Evolutionary conservation across 2,113 vertebrate genomes (phyloP), one percentile per base, ranked within the genome.

Genomic region (Chroicocephalus ridibundus): DNA sequence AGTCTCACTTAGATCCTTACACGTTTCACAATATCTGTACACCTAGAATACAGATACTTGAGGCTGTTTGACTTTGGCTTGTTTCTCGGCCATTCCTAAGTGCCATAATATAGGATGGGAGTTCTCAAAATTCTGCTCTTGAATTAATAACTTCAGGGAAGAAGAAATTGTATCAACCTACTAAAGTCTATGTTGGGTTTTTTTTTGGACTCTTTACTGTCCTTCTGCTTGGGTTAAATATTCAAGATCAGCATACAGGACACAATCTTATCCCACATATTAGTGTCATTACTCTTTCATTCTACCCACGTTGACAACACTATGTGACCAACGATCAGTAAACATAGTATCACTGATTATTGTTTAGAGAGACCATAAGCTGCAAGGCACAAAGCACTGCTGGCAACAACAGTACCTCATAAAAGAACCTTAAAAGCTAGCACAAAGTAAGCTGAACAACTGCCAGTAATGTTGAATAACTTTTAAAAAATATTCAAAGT

Each of bases 251-350:
- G 25, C 21, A 80, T 15, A 34, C 80, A 72, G 21, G 40, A 4
- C 3, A 13, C 19, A 6, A 38, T 27, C 12, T 25, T 66, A 34
- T 29, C 12, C 20, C 13, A 52, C 24, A 3, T 34, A 44, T 17
- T 36, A 62, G 6, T 22, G 60, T 42, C 57, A 36, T 34, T 40
- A 46, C 17, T 82, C 46, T 44, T 70, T 14, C 54, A 55, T 52
- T 82, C 66, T 60, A 46, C 14, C 34, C 18, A 13, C 5, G 15
- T 1, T 49, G 74, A 65, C 13, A 70, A 11, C 44, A 32, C 8
- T 16, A 10, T 4, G 21, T 36, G 55, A 85, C 5, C 70, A 62
- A 36, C 0, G 0, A 42, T 20, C 29, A 29, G 49, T 6, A 64
- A 70, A 34, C 22, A 36, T 0, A 78, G 1, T 9, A 68, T 24